Percentiles rank a stretch among this genome's conserved stretches.
These are phyloP conservation scores for Ascaphus truei DNA, from an alignment of 2,113 vertebrate species.

Conservation along the genomic window DNA sequence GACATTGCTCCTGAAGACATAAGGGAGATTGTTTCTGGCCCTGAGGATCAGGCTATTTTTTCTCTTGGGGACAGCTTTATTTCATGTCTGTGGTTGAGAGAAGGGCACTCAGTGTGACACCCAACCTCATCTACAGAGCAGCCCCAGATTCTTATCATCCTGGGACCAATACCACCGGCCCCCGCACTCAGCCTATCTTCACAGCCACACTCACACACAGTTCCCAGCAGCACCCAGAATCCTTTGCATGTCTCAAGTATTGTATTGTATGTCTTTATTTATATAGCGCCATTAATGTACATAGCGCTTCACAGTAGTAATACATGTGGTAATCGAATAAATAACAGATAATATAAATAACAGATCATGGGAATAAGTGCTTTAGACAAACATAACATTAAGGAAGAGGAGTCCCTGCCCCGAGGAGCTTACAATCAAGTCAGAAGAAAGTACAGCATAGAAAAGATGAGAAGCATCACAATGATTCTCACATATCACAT, in stretches of 20 bases:
- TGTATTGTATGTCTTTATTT: too few relatives aligned
- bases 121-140: background rate
- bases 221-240: background rate
- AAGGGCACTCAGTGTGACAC: background rate
- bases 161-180: conserved; percentile 22
- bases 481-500: too few relatives aligned
- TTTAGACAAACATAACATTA: too few relatives aligned
- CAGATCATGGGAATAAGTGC: too few relatives aligned
- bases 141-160: conserved; percentile 18
- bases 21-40: conserved; percentile 1
- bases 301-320: too few relatives aligned
- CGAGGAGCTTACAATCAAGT: too few relatives aligned
- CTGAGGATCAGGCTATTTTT: background rate
- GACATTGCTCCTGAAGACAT: conserved; percentile 10
- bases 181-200: background rate
- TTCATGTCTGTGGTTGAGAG: background rate
- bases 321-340: too few relatives aligned
- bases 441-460: too few relatives aligned
- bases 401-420: too few relatives aligned
- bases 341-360: too few relatives aligned
- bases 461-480: too few relatives aligned
- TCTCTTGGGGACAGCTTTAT: background rate
- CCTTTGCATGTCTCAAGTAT: background rate
- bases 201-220: background rate
- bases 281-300: background rate